These are phyloP conservation scores for Agriopis marginaria DNA, from an alignment of 2,888 invertebrate genomes.

Conservation along the genomic window DNA sequence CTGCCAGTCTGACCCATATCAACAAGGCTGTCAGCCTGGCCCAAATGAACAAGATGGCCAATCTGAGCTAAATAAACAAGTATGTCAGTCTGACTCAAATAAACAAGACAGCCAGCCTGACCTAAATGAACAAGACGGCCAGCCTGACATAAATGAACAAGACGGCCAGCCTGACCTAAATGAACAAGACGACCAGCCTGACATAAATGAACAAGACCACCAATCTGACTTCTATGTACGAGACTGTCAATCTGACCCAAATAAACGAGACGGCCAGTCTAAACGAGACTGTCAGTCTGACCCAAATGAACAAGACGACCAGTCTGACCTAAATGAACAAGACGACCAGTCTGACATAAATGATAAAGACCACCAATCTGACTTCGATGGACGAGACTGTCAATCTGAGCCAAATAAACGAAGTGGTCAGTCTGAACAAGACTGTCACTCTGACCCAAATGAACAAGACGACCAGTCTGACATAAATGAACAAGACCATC, in stretches of 20 bases:
- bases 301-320: slow-evolving; percentile 66
- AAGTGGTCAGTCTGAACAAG: slow-evolving; percentile 52
- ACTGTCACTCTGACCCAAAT: slow-evolving; percentile 45
- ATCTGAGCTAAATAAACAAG: too few relatives aligned
- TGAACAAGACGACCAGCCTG: too few relatives aligned
- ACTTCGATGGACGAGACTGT: too few relatives aligned
- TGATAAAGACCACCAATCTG: not conserved
- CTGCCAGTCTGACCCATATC: slow-evolving; percentile 45
- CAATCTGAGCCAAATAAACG: slow-evolving; percentile 50
- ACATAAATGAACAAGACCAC: slow-evolving; percentile 50
- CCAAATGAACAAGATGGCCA: not conserved
- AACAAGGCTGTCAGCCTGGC: not conserved
- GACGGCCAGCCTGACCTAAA: slow-evolving; percentile 45
- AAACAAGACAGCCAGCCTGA: slow-evolving; percentile 52
- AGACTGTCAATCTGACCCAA: not conserved
- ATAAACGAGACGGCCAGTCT: slow-evolving; percentile 65
- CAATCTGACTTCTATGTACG: slow-evolving; percentile 41
- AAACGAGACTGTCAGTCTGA: slow-evolving; percentile 52
- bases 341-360: slow-evolving; percentile 53
- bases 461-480: too few relatives aligned
- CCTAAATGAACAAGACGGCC: slow-evolving; percentile 19
- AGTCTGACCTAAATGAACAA: slow-evolving; percentile 15
- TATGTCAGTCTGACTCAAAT: not conserved
- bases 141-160: slow-evolving; percentile 50
- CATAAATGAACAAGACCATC: slow-evolving; percentile 50